Conservation (phyloP, 1,140 invertebrate species). For the Oedothorax gibbosus region DNA sequence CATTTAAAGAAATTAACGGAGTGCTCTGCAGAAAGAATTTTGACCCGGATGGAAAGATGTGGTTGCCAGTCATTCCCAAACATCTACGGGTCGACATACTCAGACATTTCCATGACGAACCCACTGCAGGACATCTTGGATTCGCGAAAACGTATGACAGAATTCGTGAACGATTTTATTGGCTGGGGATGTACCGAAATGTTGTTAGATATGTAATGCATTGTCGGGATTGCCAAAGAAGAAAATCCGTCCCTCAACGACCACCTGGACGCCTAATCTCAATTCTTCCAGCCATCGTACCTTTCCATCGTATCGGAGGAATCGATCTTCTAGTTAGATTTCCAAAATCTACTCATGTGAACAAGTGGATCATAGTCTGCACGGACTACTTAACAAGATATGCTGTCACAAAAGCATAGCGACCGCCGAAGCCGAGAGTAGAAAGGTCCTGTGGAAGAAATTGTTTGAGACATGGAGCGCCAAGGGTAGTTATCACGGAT, state of each 20-base stretch:
- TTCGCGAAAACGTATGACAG: constrained; percentile 21
- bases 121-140: constrained; percentile 9
- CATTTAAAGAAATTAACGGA: background rate
- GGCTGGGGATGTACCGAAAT: background rate
- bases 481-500: too few species aligned
- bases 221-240: constrained; percentile 1
- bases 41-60: background rate
- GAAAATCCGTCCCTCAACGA: background rate
- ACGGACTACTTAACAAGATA: background rate
- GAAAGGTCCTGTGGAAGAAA: too few species aligned
- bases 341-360: background rate
- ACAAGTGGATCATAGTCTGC: constrained; percentile 3
- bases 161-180: background rate
- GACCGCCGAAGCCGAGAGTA: background rate
- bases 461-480: too few species aligned
- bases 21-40: background rate
- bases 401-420: background rate
- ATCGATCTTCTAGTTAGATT: background rate
- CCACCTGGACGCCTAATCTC: background rate
- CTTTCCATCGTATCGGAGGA: background rate
- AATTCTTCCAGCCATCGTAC: background rate
- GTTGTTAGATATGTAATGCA: background rate
- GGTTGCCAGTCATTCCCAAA: background rate
- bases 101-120: constrained; percentile 1
- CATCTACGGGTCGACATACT: background rate